Conservation (phyloP, 1,140 invertebrate genomes). For the Trichonephila clavata region DNA sequence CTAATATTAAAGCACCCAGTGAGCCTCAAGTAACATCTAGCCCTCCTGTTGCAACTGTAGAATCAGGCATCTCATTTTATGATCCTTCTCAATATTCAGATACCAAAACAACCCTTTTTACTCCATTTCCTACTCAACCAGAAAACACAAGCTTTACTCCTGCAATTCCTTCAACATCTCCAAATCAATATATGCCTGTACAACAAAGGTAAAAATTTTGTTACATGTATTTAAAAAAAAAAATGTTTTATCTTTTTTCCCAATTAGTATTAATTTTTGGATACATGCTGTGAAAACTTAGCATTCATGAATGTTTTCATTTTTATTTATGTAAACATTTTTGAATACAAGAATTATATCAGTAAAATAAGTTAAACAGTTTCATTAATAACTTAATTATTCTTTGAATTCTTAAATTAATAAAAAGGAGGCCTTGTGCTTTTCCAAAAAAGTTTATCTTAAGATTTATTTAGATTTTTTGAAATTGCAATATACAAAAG, state of each 20-base stretch:
- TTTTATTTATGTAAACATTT: not conserved
- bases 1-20: not conserved
- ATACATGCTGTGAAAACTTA: not conserved
- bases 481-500: no score
- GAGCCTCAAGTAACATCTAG: not conserved
- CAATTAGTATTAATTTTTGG: not conserved
- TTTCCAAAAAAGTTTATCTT: no score
- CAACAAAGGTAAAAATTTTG: constrained; percentile 5
- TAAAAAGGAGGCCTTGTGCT: no score
- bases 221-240: not conserved
- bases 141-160: not conserved
- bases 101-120: not conserved
- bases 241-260: no score
- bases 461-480: no score
- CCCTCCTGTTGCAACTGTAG: not conserved
- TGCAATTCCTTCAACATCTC: not conserved
- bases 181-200: constrained; percentile 2
- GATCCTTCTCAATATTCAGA: constrained; percentile 38
- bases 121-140: constrained; percentile 20
- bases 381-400: no score
- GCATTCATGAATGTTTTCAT: not conserved
- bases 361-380: no score
- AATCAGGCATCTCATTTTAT: constrained; percentile 47
- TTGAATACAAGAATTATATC: no score
- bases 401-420: no score